Evolutionary conservation across 1,140 invertebrate genomes (phyloP).

Genomic region (Drusus annulatus): DNA sequence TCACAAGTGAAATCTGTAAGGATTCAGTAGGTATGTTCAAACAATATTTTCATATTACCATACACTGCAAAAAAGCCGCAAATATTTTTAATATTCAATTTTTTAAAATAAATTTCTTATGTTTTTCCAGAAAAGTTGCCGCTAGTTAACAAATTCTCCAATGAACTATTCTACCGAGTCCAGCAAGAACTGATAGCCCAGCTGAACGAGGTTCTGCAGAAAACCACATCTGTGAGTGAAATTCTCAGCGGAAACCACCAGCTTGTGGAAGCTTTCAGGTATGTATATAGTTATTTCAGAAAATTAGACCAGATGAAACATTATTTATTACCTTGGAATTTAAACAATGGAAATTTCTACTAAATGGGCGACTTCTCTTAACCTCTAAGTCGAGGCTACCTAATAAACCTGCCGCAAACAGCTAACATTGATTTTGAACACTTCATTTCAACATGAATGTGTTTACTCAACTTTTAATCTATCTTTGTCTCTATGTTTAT

Average conservation of each 20-base stretch:
- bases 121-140: constrained; percentile 52
- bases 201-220: constrained; percentile 53
- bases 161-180: constrained; percentile 48
- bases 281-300: not conserved
- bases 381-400: no score
- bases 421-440: no score
- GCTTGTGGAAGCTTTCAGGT: constrained; percentile 57
- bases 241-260: constrained; percentile 54
- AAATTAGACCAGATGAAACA: no score
- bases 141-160: constrained; percentile 52
- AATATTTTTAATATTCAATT: no score
- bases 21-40: constrained; percentile 52
- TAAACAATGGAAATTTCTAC: no score
- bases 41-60: not conserved
- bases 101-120: not conserved
- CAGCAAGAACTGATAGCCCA: constrained; percentile 52
- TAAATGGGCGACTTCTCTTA: no score
- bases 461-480: no score
- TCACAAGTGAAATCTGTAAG: constrained; percentile 55
- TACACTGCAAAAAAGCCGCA: not conserved
- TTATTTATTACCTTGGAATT: no score
- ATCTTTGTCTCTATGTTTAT: no score
- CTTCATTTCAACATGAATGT: no score
- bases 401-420: no score
- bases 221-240: constrained; percentile 53